phyloP scores from a whole-genome alignment of 2,797 vertebrate genomes.

The Pseudomugil gertrudae region DNA sequence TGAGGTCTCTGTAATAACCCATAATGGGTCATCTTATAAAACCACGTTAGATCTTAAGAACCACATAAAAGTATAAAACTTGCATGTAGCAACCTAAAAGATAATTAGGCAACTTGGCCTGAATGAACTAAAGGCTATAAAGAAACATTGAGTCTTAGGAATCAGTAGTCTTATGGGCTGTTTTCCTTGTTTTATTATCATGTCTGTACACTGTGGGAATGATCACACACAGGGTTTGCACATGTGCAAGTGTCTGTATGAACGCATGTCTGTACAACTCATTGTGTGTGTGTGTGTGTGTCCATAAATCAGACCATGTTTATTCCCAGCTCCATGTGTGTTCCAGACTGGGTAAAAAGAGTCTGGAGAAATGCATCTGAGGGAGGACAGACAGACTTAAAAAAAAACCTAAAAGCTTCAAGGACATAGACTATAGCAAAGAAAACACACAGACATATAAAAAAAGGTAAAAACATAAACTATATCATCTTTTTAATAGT shows the following conservation, averaged over 20 bases:
- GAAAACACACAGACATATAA: neutral
- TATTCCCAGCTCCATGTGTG: slow-evolving; percentile 71
- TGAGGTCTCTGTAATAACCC: slow-evolving; percentile 49
- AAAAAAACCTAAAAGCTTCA: slow-evolving; percentile 4
- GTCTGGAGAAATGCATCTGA: slow-evolving; percentile 54
- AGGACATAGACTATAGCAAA: neutral
- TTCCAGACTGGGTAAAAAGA: slow-evolving; percentile 69
- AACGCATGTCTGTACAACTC: slow-evolving; percentile 10
- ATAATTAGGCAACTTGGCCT: slow-evolving; percentile 55
- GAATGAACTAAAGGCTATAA: slow-evolving; percentile 60
- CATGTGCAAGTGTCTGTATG: slow-evolving; percentile 24
- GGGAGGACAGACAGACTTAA: slow-evolving; percentile 19
- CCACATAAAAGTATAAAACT: slow-evolving; percentile 67
- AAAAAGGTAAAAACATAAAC: neutral
- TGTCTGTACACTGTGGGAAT: slow-evolving; percentile 51
- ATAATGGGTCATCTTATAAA: slow-evolving; percentile 66
- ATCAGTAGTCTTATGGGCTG: slow-evolving; percentile 40
- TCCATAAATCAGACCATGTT: slow-evolving; percentile 69
- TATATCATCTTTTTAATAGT: neutral
- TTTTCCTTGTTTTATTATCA: slow-evolving; percentile 62
- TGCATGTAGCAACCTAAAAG: slow-evolving; percentile 53
- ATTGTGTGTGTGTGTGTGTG: slow-evolving; percentile 9
- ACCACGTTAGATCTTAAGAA: slow-evolving; percentile 67
- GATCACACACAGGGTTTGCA: slow-evolving; percentile 29
- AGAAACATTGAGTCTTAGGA: slow-evolving; percentile 38